These are phyloP conservation scores for Drosophila leonis DNA, from an alignment of 2,888 invertebrate species.

Conservation along the genomic window DNA sequence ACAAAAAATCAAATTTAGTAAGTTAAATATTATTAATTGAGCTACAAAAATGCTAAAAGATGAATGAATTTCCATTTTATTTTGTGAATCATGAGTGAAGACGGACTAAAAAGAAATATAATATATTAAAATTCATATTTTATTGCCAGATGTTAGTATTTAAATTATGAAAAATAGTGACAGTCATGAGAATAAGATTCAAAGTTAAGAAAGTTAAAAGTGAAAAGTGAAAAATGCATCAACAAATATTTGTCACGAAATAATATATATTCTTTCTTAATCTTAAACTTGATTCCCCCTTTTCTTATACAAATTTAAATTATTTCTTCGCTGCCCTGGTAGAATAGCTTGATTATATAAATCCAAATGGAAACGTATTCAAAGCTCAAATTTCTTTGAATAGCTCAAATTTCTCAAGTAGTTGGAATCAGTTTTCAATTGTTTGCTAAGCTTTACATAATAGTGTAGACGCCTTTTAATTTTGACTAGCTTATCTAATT, in stretches of 20 bases:
- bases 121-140: not conserved
- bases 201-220: not conserved
- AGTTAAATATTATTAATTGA: not conserved
- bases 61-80: constrained; percentile 1
- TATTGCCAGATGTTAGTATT: not conserved
- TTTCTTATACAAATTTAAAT: too few relatives aligned
- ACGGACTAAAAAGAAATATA: not conserved
- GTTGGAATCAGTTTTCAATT: constrained; percentile 22
- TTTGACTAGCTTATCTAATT: constrained; percentile 39
- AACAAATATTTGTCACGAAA: not conserved
- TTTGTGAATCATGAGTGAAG: constrained; percentile 1
- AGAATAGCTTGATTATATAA: not conserved
- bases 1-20: not conserved
- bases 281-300: not conserved
- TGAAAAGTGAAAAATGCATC: not conserved
- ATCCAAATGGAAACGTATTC: not conserved
- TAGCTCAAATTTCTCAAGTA: constrained; percentile 22
- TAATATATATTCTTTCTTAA: not conserved
- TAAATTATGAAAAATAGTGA: too few relatives aligned
- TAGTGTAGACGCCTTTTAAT: constrained; percentile 26
- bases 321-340: not conserved
- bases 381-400: constrained; percentile 25
- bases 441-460: constrained; percentile 29
- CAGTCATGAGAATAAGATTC: too few relatives aligned
- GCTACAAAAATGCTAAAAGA: not conserved